Base-by-base conservation (phyloP, 2,113 vertebrate species). In the Penelope pileata region DNA sequence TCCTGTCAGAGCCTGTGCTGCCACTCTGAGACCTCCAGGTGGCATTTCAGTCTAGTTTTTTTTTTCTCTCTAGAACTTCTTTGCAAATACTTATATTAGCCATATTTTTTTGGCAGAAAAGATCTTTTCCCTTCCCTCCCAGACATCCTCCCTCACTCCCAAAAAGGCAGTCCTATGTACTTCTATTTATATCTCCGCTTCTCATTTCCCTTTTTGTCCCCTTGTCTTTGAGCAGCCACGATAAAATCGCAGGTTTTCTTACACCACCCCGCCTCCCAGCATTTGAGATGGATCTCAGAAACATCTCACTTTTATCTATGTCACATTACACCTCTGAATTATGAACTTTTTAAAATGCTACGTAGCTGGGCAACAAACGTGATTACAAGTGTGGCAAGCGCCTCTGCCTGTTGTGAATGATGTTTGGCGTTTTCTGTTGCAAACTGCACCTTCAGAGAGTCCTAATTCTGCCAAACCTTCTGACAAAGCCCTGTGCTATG, bases 31-130 rank as follows among this genome's bases (percentile, higher is more conserved):
- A 73, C 91, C 92, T 94, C 92, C 88, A 93, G 94, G 76, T 84
- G 93, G 95, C 96, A 96, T 84, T 93, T 96, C 56, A 83, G 77
- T 21, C 76, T 48, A 43, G 68, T 68, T 68, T 72, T 62, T 59
- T 54, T n/a, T 40, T 63, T 90, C 88, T 58, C 69, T 53, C 76
- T 42, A 48, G 23, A 88, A 68, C 5, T 16, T 27, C 47, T 12
- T 1, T 45, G 54, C 47, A 86, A 75, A 92, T 43, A 43, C 22
- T n/a, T 36, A 14, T 34, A 79, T 54, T 17, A 83, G 67, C 30
- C 47, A 0, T 43, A 6, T 27, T 67, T 68, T 87, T 93, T 70
- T 86, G 72, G 88, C 68, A 95, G 72, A 82, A 93, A 74, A 83
- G 38, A 42, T 69, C 51, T 74, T 43, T 76, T 91, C 68, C 60